Conservation (phyloP, 2,113 vertebrate species). For the Odobenus rosmarus region DNA sequence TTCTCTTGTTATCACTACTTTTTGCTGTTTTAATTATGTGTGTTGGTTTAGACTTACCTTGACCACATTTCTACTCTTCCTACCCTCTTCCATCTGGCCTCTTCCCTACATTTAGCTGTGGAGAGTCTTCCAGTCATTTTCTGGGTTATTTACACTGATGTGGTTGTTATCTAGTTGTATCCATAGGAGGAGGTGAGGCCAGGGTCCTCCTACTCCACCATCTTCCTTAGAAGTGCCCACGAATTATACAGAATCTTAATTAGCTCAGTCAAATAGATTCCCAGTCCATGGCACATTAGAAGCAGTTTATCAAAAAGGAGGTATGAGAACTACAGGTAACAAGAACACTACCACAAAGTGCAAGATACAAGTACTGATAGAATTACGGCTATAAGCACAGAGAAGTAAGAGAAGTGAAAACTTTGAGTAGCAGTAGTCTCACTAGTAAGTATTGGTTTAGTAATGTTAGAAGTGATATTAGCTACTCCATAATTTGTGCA, state of each 20-base stretch:
- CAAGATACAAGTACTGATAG: background rate
- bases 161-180: background rate
- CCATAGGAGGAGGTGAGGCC: background rate
- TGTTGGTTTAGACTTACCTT: background rate
- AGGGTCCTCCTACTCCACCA: background rate
- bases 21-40: background rate
- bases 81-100: background rate
- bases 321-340: background rate
- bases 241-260: background rate
- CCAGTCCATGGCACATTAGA: background rate
- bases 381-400: background rate
- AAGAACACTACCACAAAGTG: background rate
- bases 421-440: background rate
- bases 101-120: background rate
- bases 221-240: background rate
- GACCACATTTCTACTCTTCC: background rate
- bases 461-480: background rate
- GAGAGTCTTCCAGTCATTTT: background rate
- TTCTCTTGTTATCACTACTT: background rate
- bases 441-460: background rate
- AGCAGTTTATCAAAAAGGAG: background rate
- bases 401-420: background rate
- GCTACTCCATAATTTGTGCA: background rate
- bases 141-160: background rate
- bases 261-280: background rate